A percentile compares a stretch with the other conserved stretches of the same genome.
Conservation (phyloP, 2,888 invertebrate species). For the Flexamia atlantica region DNA sequence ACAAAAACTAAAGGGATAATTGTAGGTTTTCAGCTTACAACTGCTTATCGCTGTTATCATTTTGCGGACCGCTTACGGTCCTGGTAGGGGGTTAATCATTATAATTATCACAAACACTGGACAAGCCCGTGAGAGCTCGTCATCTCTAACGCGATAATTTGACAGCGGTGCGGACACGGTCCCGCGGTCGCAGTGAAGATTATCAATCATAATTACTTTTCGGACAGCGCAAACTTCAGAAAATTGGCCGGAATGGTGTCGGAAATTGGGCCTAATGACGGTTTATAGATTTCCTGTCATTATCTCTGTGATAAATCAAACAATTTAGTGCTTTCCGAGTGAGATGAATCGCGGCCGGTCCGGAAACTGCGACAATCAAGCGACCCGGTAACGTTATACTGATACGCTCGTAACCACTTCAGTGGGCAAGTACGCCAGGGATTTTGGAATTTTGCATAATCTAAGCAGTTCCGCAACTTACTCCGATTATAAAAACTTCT, state of each 20-base stretch:
- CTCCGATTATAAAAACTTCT: no score
- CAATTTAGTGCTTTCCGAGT: conserved; percentile 39
- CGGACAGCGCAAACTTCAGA: conserved; percentile 21
- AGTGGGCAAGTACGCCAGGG: no score
- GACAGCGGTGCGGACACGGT: conserved; percentile 14
- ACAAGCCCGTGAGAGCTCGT: not conserved
- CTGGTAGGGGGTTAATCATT: no score
- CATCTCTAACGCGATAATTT: conserved; percentile 1
- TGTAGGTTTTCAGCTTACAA: no score
- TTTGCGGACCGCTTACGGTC: no score
- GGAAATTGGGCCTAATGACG: conserved; percentile 47
- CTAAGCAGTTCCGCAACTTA: no score
- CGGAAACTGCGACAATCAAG: not conserved
- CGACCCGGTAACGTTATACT: not conserved
- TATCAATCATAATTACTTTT: conserved; percentile 54
- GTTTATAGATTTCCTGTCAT: conserved; percentile 51
- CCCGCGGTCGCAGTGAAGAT: not conserved
- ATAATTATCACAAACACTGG: no score
- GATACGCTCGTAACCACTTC: no score
- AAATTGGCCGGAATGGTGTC: conserved; percentile 37
- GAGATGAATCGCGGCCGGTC: not conserved
- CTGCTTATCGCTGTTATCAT: no score
- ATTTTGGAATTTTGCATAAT: no score
- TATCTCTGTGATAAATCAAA: conserved; percentile 36
- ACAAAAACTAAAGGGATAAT: no score